Evolutionary conservation across 2,888 invertebrate genomes (phyloP).

Genomic region (Ennomos fuscantarius): DNA sequence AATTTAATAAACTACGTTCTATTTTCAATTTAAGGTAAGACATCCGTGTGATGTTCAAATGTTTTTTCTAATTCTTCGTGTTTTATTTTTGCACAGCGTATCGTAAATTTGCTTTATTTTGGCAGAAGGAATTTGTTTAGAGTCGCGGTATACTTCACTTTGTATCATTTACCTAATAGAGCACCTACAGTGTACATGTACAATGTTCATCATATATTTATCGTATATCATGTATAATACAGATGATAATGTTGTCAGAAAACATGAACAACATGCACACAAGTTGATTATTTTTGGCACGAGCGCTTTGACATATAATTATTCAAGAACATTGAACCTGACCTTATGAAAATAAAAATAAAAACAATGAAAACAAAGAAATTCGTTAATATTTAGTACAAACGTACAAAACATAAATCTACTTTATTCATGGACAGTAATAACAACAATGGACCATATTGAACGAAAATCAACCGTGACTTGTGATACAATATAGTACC

Average conservation of each 20-base stretch:
- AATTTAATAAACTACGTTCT: neutral
- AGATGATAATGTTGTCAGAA: constrained; percentile 15
- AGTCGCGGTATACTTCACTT: neutral
- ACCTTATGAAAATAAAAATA: constrained; percentile 27
- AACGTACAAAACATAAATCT: neutral
- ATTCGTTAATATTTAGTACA: neutral
- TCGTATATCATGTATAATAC: constrained; percentile 9
- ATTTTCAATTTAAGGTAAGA: constrained; percentile 10
- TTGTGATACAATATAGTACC: too few relatives aligned
- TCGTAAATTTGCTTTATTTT: neutral
- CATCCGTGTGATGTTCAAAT: neutral
- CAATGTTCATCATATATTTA: too few relatives aligned
- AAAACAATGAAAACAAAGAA: constrained; percentile 31
- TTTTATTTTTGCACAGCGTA: constrained; percentile 15
- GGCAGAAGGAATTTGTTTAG: too few relatives aligned
- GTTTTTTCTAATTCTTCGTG: constrained; percentile 10
- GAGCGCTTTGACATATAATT: constrained; percentile 58
- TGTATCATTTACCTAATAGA: neutral
- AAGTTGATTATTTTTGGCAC: constrained; percentile 67
- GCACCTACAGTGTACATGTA: neutral
- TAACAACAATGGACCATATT: too few relatives aligned
- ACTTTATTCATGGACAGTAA: neutral
- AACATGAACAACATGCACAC: constrained; percentile 34
- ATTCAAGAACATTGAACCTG: constrained; percentile 46
- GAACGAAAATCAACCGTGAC: too few relatives aligned